A percentile compares a stretch with the other conserved stretches of the same genome.
These are phyloP conservation scores for Todiramphus saurophagus DNA, from an alignment of 2,113 vertebrate species.

Conservation along the genomic window DNA sequence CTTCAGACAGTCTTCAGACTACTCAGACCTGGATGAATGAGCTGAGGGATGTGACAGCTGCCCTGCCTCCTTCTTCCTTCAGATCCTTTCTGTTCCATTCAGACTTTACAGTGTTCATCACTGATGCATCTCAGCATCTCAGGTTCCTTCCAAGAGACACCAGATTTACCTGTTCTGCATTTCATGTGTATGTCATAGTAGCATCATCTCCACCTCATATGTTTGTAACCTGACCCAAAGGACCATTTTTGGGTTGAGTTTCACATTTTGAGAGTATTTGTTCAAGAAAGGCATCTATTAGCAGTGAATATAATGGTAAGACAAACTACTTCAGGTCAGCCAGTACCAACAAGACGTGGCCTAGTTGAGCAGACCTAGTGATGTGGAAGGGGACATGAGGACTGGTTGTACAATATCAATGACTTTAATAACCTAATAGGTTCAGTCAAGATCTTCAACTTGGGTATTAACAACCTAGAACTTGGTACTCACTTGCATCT, in stretches of 20 bases:
- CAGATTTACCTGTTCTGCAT: neutral
- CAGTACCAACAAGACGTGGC: neutral
- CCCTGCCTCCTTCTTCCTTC: neutral
- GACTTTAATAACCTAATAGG: neutral
- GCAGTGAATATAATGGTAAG: neutral
- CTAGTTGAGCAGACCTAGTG: neutral
- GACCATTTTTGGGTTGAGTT: neutral
- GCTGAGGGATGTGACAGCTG: neutral
- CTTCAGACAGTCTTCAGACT: neutral
- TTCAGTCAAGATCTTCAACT: neutral
- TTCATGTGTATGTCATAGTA: neutral
- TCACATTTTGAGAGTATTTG: neutral
- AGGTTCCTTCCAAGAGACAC: neutral
- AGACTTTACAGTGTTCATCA: neutral
- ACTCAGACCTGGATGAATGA: neutral
- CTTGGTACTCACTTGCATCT: neutral
- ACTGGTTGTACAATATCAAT: neutral
- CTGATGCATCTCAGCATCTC: neutral
- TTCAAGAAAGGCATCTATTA: neutral
- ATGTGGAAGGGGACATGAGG: neutral
- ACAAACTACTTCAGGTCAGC: neutral
- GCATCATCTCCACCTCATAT: neutral
- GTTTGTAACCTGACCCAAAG: neutral
- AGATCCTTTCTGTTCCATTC: neutral
- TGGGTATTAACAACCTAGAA: neutral